Percentiles rank a stretch among this genome's conserved stretches.
These are phyloP conservation scores for Ceratitis capitata DNA, from an alignment of 1,140 invertebrate genomes.

Conservation along the genomic window DNA sequence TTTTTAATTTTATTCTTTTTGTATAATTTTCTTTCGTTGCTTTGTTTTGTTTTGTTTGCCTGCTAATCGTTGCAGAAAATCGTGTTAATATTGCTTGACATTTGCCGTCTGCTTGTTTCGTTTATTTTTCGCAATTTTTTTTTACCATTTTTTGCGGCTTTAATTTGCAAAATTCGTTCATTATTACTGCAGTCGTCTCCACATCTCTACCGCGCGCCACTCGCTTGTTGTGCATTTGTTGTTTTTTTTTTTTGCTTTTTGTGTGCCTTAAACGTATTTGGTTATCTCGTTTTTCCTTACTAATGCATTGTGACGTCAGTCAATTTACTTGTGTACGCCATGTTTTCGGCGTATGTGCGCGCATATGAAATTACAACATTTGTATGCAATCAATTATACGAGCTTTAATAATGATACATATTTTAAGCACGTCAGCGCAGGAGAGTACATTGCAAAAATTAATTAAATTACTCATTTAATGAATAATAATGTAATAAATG, in stretches of 20 bases:
- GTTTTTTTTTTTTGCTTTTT: too few species aligned
- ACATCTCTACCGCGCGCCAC: not conserved
- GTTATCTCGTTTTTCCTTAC: not conserved
- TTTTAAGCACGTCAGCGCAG: too few species aligned
- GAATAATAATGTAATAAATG: too few species aligned
- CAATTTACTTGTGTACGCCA: not conserved
- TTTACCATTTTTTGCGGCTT: not conserved
- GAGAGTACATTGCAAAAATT: too few species aligned
- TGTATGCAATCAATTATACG: not conserved
- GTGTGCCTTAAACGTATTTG: not conserved
- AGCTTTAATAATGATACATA: not conserved
- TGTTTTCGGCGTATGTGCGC: not conserved
- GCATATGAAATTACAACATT: constrained; percentile 1
- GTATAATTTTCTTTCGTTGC: too few species aligned
- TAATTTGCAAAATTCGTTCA: constrained; percentile 12
- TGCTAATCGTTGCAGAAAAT: constrained; percentile 27
- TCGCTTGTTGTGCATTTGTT: not conserved
- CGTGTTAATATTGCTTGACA: constrained; percentile 35
- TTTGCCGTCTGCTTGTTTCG: not conserved
- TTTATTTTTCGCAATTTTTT: not conserved
- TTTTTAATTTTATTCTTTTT: not conserved
- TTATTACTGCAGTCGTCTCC: not conserved
- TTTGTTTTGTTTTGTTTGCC: not conserved
- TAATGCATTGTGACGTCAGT: constrained; percentile 21
- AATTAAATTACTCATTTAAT: too few species aligned